Evolutionary conservation across 2,797 vertebrate genomes (phyloP), one percentile per base, ranked within the genome.

Genomic region (Pelochelys cantorii): DNA sequence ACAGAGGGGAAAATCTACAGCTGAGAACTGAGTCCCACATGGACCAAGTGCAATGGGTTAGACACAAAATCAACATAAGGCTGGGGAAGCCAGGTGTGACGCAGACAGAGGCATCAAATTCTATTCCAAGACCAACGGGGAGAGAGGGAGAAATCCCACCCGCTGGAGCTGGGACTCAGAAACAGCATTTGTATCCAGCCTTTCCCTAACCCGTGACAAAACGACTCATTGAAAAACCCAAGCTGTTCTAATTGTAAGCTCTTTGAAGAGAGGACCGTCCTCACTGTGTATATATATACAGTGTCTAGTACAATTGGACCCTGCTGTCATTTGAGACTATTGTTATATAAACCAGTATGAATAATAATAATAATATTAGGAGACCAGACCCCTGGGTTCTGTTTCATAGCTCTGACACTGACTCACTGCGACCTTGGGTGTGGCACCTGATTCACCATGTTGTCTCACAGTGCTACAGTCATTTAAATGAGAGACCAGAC

Each of bases 11-110:
- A 96, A 94, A 90, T 96, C 94, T 94, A 92, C 95, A 92, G 93
- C 95, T 88, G 96, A 96, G 96, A 97, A 97, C 94, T 94, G 96
- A 65, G 31, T 65, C 62, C 31, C 62, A 97, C 95, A 95, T 97
- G 95, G 96, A 95, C 95, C 94, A 86, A 92, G 91, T 79, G 86
- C 79, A 92, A 95, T 93, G 93, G 94, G 95, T 96, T 96, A 96
- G 96, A 96, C 88, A 54, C 79, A 87, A 96, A 95, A 96, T 17
- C 31, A 65, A 31, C 62, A 8, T 7, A 17, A n/a, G 31, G 7
- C 62, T 65, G 62, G 29, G 62, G 15, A 65, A 65, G 62, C 7
- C 62, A n/a, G 31, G 29, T n/a, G 29, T 18, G 62, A 65, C 15
- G 7, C 29, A n/a, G 31, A n/a, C 31, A 65, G 31, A 13, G 7